phyloP scores from a whole-genome alignment of 2,113 vertebrate species.

The Tautogolabrus adspersus region DNA sequence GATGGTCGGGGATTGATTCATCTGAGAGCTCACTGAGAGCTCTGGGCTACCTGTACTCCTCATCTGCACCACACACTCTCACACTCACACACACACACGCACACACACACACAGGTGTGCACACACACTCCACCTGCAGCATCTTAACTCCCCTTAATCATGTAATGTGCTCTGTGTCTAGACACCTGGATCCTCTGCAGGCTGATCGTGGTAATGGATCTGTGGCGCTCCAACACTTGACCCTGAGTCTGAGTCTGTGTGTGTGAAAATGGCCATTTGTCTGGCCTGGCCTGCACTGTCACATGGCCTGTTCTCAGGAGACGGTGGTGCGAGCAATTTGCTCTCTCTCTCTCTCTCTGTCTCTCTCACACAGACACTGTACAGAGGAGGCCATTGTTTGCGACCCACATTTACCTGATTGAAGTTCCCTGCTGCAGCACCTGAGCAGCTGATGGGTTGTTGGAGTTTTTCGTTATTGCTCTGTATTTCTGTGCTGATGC shows the following conservation, averaged over 20 bases:
- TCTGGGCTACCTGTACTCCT: constrained; percentile 15
- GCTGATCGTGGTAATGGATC: constrained; percentile 75
- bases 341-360: constrained; percentile 1
- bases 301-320: constrained; percentile 28
- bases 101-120: constrained; percentile 9
- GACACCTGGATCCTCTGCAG: constrained; percentile 65
- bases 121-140: constrained; percentile 22
- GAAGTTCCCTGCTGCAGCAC: not conserved
- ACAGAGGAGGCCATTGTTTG: constrained; percentile 17
- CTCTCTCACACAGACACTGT: constrained; percentile 4
- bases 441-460: not conserved
- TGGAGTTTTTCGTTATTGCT: too few relatives aligned
- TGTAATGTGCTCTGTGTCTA: constrained; percentile 50
- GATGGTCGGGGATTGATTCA: constrained; percentile 68
- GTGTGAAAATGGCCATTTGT: constrained; percentile 72
- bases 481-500: too few relatives aligned
- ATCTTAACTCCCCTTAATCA: constrained; percentile 60
- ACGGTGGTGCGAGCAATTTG: constrained; percentile 29
- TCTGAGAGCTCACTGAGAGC: constrained; percentile 50
- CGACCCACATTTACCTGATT: constrained; percentile 8
- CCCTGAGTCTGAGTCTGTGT: constrained; percentile 46
- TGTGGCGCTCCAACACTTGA: constrained; percentile 69
- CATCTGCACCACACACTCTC: constrained; percentile 19
- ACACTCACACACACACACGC: constrained; percentile 28
- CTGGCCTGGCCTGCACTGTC: constrained; percentile 52